Evolutionary conservation across 2,797 vertebrate genomes (phyloP), one percentile per base, ranked within the genome.

Genomic region (Phalanger gymnotis): DNA sequence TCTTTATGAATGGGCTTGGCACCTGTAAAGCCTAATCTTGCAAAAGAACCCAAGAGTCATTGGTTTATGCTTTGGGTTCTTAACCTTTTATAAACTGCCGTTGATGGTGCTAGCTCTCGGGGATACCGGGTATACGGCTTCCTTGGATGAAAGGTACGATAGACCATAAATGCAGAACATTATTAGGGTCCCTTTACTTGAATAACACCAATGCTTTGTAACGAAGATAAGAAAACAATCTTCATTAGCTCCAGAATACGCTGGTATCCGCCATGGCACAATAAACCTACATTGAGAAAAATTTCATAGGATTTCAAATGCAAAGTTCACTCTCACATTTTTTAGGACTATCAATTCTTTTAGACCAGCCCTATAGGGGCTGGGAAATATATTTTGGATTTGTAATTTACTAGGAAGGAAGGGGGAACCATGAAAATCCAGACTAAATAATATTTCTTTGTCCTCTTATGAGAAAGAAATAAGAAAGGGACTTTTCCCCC

Each of bases 21-120:
- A 66, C 2, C 47, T 90, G 91, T 51, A 81, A 92, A 93, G 93
- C 57, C 73, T 53, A 57, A 90, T 56, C 93, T 94, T 52, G 12
- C 54, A 92, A 91, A 52, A 89, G 31, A 92, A 58, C 53, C 90
- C 47, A 92, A 95, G 94, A 96, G 96, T 92, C n/a, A 9, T 54
- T 89, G 58, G 3, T n/a, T 58, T 53, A 47, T 52, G 92, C 91
- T 54, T 91, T 87, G 53, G 53, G 7, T 94, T 94, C 73, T 56
- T 73, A 91, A n/a, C 34, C 31, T 1, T 25, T 34, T 28, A 22
- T 58, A 91, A 95, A 91, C 52, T 53, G 4, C 25, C 51, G 30
- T 47, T 56, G 91, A 94, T 27, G 40, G 9, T 92, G 90, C 91
- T 53, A 28, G 81, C 0, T 52, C 56, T 40, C 91, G 34, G 27